A percentile compares a stretch with the other conserved stretches of the same genome.
phyloP scores from a whole-genome alignment of 2,113 vertebrate genomes.

The Australoheros scitulus region DNA sequence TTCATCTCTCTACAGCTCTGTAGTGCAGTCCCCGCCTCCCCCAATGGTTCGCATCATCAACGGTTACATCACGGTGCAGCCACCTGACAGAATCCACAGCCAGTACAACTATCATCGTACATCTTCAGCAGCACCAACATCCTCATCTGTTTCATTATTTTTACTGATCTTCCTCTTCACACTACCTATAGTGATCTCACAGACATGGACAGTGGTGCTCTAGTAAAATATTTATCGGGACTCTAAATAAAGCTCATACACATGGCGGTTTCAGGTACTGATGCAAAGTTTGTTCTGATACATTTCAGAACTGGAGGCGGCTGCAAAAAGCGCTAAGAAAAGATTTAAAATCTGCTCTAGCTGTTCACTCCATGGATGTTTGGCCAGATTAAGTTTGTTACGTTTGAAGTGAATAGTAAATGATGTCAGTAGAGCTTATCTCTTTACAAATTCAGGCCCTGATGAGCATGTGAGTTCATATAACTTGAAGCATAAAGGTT shows the following conservation, averaged over 20 bases:
- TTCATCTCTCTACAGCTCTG: constrained; percentile 73
- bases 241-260: constrained; percentile 6
- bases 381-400: constrained; percentile 4
- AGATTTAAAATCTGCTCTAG: constrained; percentile 22
- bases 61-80: constrained; percentile 80
- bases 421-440: background rate
- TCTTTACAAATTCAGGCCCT: constrained; percentile 3
- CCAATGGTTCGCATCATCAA: constrained; percentile 83
- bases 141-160: constrained; percentile 1
- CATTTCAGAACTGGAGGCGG: background rate
- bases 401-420: background rate
- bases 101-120: constrained; percentile 50
- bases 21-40: constrained; percentile 76
- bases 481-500: constrained; percentile 1
- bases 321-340: background rate
- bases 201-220: constrained; percentile 51
- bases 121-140: constrained; percentile 32
- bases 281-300: background rate
- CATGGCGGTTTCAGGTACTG: background rate
- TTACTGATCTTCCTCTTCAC: constrained; percentile 47
- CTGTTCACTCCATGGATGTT: constrained; percentile 17
- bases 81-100: constrained; percentile 51
- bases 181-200: constrained; percentile 54
- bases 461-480: constrained; percentile 6
- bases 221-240: background rate